Evolutionary conservation across 2,888 invertebrate species (phyloP).

Genomic region (Stenoptilia bipunctidactyla): DNA sequence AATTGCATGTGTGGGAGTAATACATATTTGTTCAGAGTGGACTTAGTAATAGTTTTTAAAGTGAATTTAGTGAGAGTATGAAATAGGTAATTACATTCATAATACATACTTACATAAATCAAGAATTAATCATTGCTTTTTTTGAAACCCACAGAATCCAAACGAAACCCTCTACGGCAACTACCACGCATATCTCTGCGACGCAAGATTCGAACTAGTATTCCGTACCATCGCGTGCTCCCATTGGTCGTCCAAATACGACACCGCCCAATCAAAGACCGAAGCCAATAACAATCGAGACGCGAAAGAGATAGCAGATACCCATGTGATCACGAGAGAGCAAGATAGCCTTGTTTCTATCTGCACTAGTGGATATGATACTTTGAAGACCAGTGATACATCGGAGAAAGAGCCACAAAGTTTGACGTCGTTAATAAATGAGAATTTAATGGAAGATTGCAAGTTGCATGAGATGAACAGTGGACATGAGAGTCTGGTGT

Average conservation of each 20-base stretch:
- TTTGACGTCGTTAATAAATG: slow-evolving; percentile 37
- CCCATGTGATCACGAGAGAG: slow-evolving; percentile 32
- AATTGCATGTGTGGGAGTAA: too few relatives aligned
- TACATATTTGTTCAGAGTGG: too few relatives aligned
- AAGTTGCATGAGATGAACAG: slow-evolving; percentile 68
- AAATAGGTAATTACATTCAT: too few relatives aligned
- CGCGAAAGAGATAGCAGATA: slow-evolving; percentile 33
- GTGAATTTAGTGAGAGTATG: too few relatives aligned
- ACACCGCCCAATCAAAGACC: slow-evolving; percentile 66
- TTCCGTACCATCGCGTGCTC: slow-evolving; percentile 81
- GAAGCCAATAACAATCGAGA: slow-evolving; percentile 49
- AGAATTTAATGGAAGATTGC: slow-evolving; percentile 28
- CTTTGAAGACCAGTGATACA: slow-evolving; percentile 36
- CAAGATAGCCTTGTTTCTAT: slow-evolving; percentile 56
- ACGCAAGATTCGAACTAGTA: slow-evolving; percentile 84
- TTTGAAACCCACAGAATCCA: slow-evolving; percentile 56
- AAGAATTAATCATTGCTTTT: too few relatives aligned
- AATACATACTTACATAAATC: too few relatives aligned
- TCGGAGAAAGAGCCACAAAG: slow-evolving; percentile 45
- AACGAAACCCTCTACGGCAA: slow-evolving; percentile 82
- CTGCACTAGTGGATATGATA: slow-evolving; percentile 58
- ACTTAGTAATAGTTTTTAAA: too few relatives aligned
- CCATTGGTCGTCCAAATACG: slow-evolving; percentile 85
- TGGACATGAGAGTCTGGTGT: slow-evolving; percentile 72
- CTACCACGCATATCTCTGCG: slow-evolving; percentile 88